Conservation (phyloP, 1,140 invertebrate species). For the Danaus plexippus region DNA sequence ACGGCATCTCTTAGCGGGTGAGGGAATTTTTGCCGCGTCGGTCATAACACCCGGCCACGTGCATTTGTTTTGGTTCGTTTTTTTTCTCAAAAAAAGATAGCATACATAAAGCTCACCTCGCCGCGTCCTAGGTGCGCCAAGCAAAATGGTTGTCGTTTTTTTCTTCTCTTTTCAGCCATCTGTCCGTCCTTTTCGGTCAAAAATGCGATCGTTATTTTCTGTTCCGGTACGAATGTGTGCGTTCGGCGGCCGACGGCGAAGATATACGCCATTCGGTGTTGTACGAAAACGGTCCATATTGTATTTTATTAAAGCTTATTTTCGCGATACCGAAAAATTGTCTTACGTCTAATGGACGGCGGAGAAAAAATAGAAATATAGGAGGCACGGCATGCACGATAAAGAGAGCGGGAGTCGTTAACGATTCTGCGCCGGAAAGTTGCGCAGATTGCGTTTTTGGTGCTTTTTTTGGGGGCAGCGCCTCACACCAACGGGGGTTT, state of each 20-base stretch:
- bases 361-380: conserved; percentile 72
- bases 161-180: conserved; percentile 71
- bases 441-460: conserved; percentile 71
- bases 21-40: conserved; percentile 58
- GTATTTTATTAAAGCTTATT: conserved; percentile 10
- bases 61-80: conserved; percentile 71
- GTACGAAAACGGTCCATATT: conserved; percentile 19
- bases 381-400: conserved; percentile 66
- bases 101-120: conserved; percentile 66
- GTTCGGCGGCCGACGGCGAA: conserved; percentile 42
- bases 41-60: conserved; percentile 70
- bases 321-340: conserved; percentile 26
- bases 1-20: conserved; percentile 65
- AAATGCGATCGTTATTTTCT: conserved; percentile 72
- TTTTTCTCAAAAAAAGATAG: conserved; percentile 67
- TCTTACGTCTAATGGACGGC: conserved; percentile 63
- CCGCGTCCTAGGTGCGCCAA: conserved; percentile 62
- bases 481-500: conserved; percentile 68
- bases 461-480: conserved; percentile 69
- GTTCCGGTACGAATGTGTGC: conserved; percentile 67
- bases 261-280: conserved; percentile 37
- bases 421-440: conserved; percentile 71
- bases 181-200: conserved; percentile 71
- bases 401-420: conserved; percentile 70
- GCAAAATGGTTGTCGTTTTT: conserved; percentile 72